phyloP scores from a whole-genome alignment of 2,113 vertebrate genomes.

The Epinephelus cyanopodus region DNA sequence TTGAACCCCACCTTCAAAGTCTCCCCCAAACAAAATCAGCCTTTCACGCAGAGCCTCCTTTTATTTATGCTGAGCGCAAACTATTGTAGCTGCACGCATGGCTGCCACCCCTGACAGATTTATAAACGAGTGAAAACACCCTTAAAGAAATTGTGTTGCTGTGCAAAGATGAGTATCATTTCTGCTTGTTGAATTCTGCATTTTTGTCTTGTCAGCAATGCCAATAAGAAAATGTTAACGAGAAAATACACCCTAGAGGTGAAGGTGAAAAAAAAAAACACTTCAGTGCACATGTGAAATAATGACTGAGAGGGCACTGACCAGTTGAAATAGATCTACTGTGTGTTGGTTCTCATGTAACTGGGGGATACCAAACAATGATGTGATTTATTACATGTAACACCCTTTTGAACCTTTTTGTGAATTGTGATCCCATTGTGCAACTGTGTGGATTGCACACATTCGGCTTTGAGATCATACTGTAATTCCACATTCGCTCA shows the following conservation, averaged over 20 bases:
- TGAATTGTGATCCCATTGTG: constrained; percentile 45
- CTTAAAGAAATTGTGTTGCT: constrained; percentile 17
- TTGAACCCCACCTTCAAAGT: constrained; percentile 12
- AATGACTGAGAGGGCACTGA: constrained; percentile 10
- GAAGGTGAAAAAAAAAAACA: constrained; percentile 5
- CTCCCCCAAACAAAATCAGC: constrained; percentile 34
- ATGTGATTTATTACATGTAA: constrained; percentile 51
- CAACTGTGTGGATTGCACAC: constrained; percentile 47
- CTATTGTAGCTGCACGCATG: constrained; percentile 44
- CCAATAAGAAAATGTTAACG: background rate
- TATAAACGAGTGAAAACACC: constrained; percentile 17
- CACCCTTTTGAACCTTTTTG: constrained; percentile 42
- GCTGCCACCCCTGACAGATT: constrained; percentile 43
- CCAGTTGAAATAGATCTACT: constrained; percentile 4
- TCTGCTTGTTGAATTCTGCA: constrained; percentile 7
- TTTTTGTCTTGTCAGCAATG: constrained; percentile 23
- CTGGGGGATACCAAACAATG: constrained; percentile 43
- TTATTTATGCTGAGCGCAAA: constrained; percentile 53
- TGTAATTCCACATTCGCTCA: constrained; percentile 38
- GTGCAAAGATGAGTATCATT: constrained; percentile 1
- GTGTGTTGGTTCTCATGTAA: constrained; percentile 34
- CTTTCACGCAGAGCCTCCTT: constrained; percentile 32
- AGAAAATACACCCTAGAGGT: constrained; percentile 3
- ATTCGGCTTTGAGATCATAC: constrained; percentile 31
- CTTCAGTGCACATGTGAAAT: constrained; percentile 16